A percentile compares a stretch with the other conserved stretches of the same genome.
Evolutionary conservation across 2,113 vertebrate genomes (phyloP).

Genomic region (Platichthys stellatus): DNA sequence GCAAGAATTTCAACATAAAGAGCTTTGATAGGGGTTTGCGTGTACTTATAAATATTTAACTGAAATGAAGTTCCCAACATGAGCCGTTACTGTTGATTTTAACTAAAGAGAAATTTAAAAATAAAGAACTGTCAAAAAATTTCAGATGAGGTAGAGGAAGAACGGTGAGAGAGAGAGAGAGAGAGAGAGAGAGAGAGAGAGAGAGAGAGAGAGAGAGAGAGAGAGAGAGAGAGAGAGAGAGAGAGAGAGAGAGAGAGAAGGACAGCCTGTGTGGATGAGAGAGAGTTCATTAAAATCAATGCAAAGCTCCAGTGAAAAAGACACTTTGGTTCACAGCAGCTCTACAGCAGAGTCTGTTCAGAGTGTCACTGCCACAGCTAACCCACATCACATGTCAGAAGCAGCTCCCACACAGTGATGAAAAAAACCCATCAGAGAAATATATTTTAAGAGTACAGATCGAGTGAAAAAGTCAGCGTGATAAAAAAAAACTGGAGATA

Average conservation of each 20-base stretch:
- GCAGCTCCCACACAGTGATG: not conserved
- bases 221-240: not conserved
- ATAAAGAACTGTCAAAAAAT: no score
- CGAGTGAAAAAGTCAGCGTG: not conserved
- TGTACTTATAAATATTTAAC: no score
- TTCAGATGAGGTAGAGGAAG: no score
- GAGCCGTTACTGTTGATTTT: no score
- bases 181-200: no score
- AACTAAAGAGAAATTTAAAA: no score
- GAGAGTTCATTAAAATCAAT: constrained; percentile 75
- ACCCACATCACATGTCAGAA: constrained; percentile 5
- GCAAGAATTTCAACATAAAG: no score
- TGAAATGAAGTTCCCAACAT: no score
- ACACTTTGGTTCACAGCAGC: constrained; percentile 43
- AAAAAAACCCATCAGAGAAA: not conserved
- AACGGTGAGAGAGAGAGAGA: no score
- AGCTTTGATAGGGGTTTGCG: no score
- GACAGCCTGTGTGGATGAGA: constrained; percentile 38
- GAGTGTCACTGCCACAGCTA: not conserved
- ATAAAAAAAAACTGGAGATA: no score
- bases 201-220: not conserved
- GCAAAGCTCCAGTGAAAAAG: constrained; percentile 61
- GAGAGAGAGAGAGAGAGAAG: constrained; percentile 19
- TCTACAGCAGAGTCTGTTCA: constrained; percentile 15
- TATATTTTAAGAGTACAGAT: not conserved